Conservation (phyloP, 2,797 vertebrate genomes). For the Linurgus olivaceus region DNA sequence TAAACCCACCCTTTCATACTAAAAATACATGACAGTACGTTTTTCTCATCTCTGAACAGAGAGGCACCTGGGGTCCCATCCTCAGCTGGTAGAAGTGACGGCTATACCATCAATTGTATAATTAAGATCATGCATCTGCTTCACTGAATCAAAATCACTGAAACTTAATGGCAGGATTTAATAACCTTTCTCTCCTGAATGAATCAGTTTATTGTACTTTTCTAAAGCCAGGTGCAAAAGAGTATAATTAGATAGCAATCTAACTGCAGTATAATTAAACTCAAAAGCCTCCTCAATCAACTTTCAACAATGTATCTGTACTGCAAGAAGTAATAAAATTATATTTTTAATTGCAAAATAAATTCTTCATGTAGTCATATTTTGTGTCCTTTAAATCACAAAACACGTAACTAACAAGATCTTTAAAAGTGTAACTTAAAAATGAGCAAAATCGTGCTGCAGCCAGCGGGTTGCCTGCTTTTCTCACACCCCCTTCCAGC, state of each 20-base stretch:
- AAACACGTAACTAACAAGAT: not conserved
- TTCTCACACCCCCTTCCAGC: not conserved
- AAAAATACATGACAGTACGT: constrained; percentile 29
- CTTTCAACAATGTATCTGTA: not conserved
- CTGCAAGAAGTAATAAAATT: not conserved
- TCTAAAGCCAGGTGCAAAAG: constrained; percentile 28
- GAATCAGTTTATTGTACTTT: not conserved
- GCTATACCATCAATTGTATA: not conserved
- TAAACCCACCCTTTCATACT: constrained; percentile 26
- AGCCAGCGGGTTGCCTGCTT: not conserved
- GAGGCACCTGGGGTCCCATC: constrained; percentile 1
- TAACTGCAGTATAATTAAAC: not conserved
- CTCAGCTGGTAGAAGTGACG: not conserved
- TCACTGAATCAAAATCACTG: constrained; percentile 12
- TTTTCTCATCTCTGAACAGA: constrained; percentile 22
- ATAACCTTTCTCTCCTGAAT: constrained; percentile 8
- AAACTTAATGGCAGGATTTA: constrained; percentile 3
- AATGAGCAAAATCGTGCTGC: not conserved
- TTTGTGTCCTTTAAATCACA: not conserved
- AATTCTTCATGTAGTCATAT: not conserved
- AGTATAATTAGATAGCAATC: not conserved
- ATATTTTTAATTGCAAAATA: not conserved
- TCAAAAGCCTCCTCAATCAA: not conserved
- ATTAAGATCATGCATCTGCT: constrained; percentile 20
- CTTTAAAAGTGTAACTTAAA: not conserved